phyloP scores from a whole-genome alignment of 1,140 invertebrate genomes.

The Trichogramma pretiosum region DNA sequence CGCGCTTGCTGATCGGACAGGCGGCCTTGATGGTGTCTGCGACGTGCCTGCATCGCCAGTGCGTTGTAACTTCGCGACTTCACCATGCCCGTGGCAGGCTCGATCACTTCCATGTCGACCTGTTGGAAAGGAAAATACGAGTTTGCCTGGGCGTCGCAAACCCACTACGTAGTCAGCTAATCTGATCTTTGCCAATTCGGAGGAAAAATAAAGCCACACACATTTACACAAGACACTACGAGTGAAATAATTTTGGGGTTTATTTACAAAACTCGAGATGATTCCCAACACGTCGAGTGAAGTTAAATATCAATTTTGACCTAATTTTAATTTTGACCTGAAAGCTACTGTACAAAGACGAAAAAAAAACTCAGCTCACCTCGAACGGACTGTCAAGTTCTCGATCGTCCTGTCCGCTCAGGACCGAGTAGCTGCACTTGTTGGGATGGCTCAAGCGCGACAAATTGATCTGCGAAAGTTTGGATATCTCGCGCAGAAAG shows the following conservation, averaged over 20 bases:
- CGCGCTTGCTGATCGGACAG: not conserved
- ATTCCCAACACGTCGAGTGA: too few relatives aligned
- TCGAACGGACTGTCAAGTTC: constrained; percentile 53
- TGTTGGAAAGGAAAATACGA: constrained; percentile 45
- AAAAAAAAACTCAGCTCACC: constrained; percentile 22
- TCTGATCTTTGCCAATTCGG: not conserved
- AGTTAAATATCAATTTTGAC: too few relatives aligned
- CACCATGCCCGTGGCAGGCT: constrained; percentile 42
- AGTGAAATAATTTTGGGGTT: too few relatives aligned
- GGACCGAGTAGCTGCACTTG: constrained; percentile 62
- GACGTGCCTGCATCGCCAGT: constrained; percentile 33
- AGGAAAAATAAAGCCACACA: too few relatives aligned
- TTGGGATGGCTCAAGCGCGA: constrained; percentile 56
- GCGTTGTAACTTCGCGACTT: constrained; percentile 42
- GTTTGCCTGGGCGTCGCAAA: constrained; percentile 38
- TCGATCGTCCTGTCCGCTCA: constrained; percentile 59
- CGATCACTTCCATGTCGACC: constrained; percentile 40
- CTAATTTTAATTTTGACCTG: too few relatives aligned
- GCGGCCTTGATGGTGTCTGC: constrained; percentile 27
- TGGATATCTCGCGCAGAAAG: constrained; percentile 63
- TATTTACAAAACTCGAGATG: too few relatives aligned
- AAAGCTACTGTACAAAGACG: not conserved
- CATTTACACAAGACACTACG: too few relatives aligned
- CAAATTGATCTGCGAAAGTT: constrained; percentile 64
- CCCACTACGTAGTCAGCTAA: constrained; percentile 11